Percentiles rank a stretch among this genome's conserved stretches.
These are phyloP conservation scores for Tympanoctomys barrerae DNA, from an alignment of 2,797 vertebrate species.

Conservation along the genomic window DNA sequence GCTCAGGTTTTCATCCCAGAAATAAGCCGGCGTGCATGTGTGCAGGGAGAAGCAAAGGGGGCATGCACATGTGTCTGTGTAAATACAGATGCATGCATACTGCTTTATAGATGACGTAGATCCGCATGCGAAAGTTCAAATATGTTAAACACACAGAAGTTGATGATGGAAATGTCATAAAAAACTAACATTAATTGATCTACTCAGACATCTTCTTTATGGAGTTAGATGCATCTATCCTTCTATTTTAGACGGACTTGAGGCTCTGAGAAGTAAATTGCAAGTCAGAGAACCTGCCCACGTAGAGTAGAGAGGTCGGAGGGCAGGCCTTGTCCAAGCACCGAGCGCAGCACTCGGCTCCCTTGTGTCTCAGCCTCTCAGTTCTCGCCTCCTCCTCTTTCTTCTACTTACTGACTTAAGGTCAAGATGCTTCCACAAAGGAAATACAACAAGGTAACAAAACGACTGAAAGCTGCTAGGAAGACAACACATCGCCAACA, in stretches of 20 bases:
- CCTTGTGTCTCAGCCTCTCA: fast-evolving
- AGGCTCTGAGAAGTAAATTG: neutral
- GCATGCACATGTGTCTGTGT: neutral
- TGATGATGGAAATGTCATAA: neutral
- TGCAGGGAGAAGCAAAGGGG: neutral
- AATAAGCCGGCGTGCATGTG: neutral
- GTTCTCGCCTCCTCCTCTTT: neutral
- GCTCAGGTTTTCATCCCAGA: neutral
- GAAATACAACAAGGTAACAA: neutral
- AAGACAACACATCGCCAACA: neutral
- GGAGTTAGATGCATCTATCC: neutral
- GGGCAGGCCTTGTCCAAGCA: neutral
- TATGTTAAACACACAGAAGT: neutral
- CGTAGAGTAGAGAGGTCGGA: neutral
- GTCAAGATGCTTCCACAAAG: slow-evolving; percentile 25
- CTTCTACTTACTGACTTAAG: neutral
- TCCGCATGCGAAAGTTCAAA: neutral
- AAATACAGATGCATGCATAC: neutral
- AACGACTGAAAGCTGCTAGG: neutral
- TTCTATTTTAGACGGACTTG: slow-evolving; percentile 13
- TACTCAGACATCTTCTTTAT: neutral
- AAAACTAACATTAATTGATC: slow-evolving; percentile 17
- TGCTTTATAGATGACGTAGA: neutral
- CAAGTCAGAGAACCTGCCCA: neutral
- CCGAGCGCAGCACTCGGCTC: neutral